Conservation (phyloP, 2,888 invertebrate species). For the Pilophorus perplexus region DNA sequence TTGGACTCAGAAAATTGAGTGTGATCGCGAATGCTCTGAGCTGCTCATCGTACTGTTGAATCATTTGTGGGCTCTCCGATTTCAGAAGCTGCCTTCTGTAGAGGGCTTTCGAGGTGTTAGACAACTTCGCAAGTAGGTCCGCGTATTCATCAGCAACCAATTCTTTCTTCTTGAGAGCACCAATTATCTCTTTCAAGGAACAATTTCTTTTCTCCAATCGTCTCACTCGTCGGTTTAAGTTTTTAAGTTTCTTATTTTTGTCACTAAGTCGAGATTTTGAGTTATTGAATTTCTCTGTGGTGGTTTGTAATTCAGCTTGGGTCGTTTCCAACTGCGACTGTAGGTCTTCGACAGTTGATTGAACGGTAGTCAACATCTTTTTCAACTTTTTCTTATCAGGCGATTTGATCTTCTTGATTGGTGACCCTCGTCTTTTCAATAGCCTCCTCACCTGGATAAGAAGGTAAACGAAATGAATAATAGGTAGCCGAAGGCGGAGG, state of each 20-base stretch:
- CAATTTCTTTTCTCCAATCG: background rate
- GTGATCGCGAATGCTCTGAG: constrained; percentile 25
- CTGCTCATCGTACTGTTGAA: constrained; percentile 24
- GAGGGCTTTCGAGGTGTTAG: too few relatives aligned
- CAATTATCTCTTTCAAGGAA: background rate
- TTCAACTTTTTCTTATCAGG: background rate
- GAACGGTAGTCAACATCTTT: too few relatives aligned
- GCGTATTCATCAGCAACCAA: background rate
- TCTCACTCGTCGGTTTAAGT: background rate
- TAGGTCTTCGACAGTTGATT: background rate
- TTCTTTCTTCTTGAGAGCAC: background rate
- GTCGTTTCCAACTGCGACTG: background rate
- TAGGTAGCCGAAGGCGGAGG: too few relatives aligned
- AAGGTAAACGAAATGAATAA: background rate
- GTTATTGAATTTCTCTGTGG: too few relatives aligned
- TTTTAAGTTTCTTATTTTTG: too few relatives aligned
- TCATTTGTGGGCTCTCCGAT: too few relatives aligned
- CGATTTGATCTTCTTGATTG: background rate
- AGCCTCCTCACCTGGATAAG: background rate
- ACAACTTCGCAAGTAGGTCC: background rate
- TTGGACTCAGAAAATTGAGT: constrained; percentile 18
- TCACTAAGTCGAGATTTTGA: too few relatives aligned
- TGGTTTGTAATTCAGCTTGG: too few relatives aligned
- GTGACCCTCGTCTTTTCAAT: background rate
- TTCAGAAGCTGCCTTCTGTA: too few relatives aligned